Base-by-base conservation (phyloP, 2,888 invertebrate species). In the Drosophila mulleri region DNA sequence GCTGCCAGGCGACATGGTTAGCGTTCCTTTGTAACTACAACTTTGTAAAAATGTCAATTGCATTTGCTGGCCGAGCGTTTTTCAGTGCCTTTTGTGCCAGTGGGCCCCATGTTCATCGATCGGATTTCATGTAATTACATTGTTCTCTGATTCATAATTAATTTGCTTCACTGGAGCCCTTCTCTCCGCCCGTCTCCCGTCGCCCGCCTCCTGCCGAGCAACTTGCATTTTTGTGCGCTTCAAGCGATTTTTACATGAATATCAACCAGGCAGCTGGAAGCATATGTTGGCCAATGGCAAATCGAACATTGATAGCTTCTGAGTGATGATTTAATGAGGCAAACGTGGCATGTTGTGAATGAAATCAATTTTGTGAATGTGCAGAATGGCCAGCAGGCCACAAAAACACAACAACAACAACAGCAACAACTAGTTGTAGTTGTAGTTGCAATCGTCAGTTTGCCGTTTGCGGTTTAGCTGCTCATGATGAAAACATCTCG, bases 41-140 rank as follows among this genome's bases (percentile, higher is more conserved):
- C 82, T 80, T 87, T 86, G 86, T 86, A 86, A 89, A 84, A 91
- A 90, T 91, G 89, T 87, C 90, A 85, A 90, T 88, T 91, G 90
- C 81, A 78, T 82, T 89, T 87, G 58, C 71, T 58, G 59, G 53
- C 69, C 29, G 67, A 45, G 42, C 48, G 41, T 50, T 69, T 67
- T 68, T 65, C 72, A 60, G 71, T 80, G 65, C 58, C 67, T 78
- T 73, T 50, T 71, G 75, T 69, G 72, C 68, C 76, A 76, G 47
- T 82, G 84, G 74, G 74, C 75, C 62, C 67, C 84, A 83, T 83
- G 84, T 82, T 72, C 82, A 80, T 88, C 88, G 87, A 89, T 89
- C 88, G 88, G 86, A 89, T 90, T 90, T 91, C 90, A 91, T 90
- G 90, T 90, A 90, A 90, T 90, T 90, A 91, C 91, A 84, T 90